Conservation (phyloP, 2,797 vertebrate genomes). For the Echiichthys vipera region DNA sequence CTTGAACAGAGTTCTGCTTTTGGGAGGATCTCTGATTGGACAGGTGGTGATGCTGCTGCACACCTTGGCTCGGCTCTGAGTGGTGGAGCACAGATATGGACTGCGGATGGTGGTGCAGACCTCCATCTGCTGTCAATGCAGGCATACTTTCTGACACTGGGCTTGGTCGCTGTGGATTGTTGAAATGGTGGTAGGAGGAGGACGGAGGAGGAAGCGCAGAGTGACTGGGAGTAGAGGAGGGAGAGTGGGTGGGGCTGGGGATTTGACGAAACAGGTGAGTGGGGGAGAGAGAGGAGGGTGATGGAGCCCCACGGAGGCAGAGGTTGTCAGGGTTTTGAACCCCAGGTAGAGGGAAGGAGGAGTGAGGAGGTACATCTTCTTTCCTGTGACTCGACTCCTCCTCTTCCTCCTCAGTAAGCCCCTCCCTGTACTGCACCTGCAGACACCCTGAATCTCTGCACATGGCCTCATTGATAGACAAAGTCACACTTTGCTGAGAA, state of each 20-base stretch:
- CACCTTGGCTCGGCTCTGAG: slow-evolving; percentile 67
- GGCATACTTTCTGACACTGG: slow-evolving; percentile 86
- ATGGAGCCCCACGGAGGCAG: slow-evolving; percentile 25
- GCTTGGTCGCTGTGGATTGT: slow-evolving; percentile 89
- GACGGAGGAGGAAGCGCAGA: slow-evolving; percentile 81
- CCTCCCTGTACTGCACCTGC: slow-evolving; percentile 63
- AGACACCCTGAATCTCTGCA: slow-evolving; percentile 47
- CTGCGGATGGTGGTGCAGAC: slow-evolving; percentile 85
- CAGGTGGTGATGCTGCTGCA: slow-evolving; percentile 87
- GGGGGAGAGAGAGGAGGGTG: slow-evolving; percentile 61
- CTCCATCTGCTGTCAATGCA: slow-evolving; percentile 41
- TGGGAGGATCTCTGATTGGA: slow-evolving; percentile 90
- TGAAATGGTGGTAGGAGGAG: slow-evolving; percentile 86
- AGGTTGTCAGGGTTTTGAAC: slow-evolving; percentile 49
- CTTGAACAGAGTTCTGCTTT: slow-evolving; percentile 86
- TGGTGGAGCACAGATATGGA: slow-evolving; percentile 87
- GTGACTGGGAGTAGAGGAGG: slow-evolving; percentile 86
- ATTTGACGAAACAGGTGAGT: slow-evolving; percentile 75
- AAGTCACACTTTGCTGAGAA: slow-evolving; percentile 54
- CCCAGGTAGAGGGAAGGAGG: slow-evolving; percentile 21
- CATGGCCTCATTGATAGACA: slow-evolving; percentile 45
- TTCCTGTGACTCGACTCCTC: slow-evolving; percentile 86
- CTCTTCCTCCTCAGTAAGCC: slow-evolving; percentile 85
- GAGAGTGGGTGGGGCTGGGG: slow-evolving; percentile 84
- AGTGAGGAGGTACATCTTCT: slow-evolving; percentile 70